Evolutionary conservation across 2,113 vertebrate genomes (phyloP), one percentile per base, ranked within the genome.

Genomic region (Larimichthys polyactis): DNA sequence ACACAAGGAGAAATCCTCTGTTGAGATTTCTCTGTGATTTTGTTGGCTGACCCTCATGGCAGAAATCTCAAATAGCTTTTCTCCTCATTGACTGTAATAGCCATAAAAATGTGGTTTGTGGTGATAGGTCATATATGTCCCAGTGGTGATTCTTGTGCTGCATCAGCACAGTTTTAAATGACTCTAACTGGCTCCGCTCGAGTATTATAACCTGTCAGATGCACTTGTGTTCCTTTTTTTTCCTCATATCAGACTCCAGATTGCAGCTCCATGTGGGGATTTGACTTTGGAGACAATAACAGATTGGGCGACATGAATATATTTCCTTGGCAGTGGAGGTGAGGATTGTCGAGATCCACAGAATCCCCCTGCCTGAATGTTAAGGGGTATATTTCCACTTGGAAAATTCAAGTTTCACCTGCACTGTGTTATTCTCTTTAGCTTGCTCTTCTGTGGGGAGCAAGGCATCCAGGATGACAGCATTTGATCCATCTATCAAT

Each of bases 401-500:
- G 79, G 75, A 70, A 83, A 84, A 81, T 55, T 71, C 57, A 20
- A 58, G 48, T 60, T 70, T 63, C 78, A 48, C 65, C 71, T 74
- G 58, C 32, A 69, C 69, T 82, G 88, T 79, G 87, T 69, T 82
- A 62, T 88, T 89, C 79, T 89, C 60, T 80, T 82, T 74, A 48
- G 65, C 63, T 69, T 63, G 62, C 69, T 84, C 72, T 40, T 75
- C 79, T 64, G 58, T 49, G 52, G 68, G 36, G 58, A 82, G 78
- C n/a, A 46, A 51, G 36, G 70, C 64, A 80, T 77, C 57, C 64
- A 40, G 79, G 71, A 91, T 90, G 65, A 91, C 90, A 92, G 75
- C 62, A 43, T 89, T 83, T 82, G 81, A 78, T 85, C 78, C 84
- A 59, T 83, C 73, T 74, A 90, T 88, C 75, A 78, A 82, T 89